These are phyloP conservation scores for Ophion obscuratus DNA, from an alignment of 2,888 invertebrate genomes.

Conservation along the genomic window DNA sequence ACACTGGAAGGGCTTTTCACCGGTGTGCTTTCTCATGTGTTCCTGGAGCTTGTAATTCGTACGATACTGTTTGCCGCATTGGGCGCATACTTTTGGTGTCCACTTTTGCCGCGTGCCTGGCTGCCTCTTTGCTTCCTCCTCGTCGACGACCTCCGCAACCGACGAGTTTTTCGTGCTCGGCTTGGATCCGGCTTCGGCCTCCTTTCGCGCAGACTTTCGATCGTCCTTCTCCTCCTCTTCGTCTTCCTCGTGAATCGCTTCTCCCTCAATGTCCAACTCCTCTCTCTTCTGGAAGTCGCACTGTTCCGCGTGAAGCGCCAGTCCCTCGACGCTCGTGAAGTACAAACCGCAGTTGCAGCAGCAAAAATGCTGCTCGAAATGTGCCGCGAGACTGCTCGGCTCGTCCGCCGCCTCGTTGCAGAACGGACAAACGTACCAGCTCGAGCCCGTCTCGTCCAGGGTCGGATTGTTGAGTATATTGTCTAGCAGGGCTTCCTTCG, in stretches of 20 bases:
- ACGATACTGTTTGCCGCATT: slow-evolving; percentile 86
- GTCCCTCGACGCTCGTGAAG: slow-evolving; percentile 84
- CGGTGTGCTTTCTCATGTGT: slow-evolving; percentile 87
- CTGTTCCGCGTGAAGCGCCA: slow-evolving; percentile 79
- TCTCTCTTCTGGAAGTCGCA: slow-evolving; percentile 72
- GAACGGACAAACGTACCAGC: slow-evolving; percentile 82
- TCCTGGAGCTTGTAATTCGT: slow-evolving; percentile 87
- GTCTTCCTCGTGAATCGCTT: slow-evolving; percentile 1
- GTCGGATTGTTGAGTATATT: slow-evolving; percentile 79
- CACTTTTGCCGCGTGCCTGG: slow-evolving; percentile 80
- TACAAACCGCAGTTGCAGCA: slow-evolving; percentile 83
- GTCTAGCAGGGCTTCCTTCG: slow-evolving; percentile 78
- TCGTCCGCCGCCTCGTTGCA: slow-evolving; percentile 81
- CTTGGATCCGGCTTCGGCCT: not conserved
- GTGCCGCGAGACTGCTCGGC: slow-evolving; percentile 75
- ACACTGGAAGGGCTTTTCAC: slow-evolving; percentile 87
- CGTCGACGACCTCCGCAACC: slow-evolving; percentile 45
- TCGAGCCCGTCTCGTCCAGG: slow-evolving; percentile 78
- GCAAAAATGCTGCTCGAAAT: slow-evolving; percentile 81
- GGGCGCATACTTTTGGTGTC: slow-evolving; percentile 85
- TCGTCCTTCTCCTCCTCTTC: not conserved
- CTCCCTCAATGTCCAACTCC: slow-evolving; percentile 64
- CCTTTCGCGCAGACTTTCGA: not conserved
- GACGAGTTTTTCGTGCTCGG: not conserved
- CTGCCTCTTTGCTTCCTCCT: slow-evolving; percentile 75